Base-by-base conservation (phyloP, 2,888 invertebrate species). In the Cephonodes hylas region DNA sequence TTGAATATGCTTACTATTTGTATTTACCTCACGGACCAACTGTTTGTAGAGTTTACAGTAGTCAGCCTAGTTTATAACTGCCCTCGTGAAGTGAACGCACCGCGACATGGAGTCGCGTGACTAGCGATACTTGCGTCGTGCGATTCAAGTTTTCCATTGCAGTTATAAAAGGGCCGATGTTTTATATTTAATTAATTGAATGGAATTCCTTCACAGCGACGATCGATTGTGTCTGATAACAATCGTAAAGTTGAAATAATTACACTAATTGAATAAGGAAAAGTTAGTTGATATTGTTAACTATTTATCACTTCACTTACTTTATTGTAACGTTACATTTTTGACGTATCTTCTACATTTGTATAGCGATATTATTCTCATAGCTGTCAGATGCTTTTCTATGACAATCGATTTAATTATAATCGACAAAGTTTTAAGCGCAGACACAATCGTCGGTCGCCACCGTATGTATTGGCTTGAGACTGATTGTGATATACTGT, bases 401-500 rank as follows among this genome's bases (percentile, higher is more conserved):
- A 53, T 53, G 31, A 53, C 5, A 53, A 53, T 31, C 10, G 31
- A 27, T 20, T 18, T 18, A 18, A 38, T 38, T 38, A 38, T 4
- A 38, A 38, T 38, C 38, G 38, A 38, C n/a, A 1, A n/a, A 3
- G 38, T 31, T 1, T 8, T 53, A 48, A 27, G 25, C 27, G 13
- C 53, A 53, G 53, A 53, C 53, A 53, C 53, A 53, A 53, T 53
- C 53, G 53, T 53, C 27, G n/a, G 18, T 53, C 53, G 13, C 27
- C 78, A 84, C 80, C 71, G 83, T 70, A 75, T 86, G 80, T 84
- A 82, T 85, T 85, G 78, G 85, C 85, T 88, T 84, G 86, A 90
- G 90, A 90, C 91, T 91, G 90, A 89, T 86, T 85, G 84, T 85
- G 79, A 81, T 73, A 77, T 80, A 83, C 80, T 83, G 76, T 83